Conservation (phyloP, 2,113 vertebrate genomes). For the Mirza zaza region DNA sequence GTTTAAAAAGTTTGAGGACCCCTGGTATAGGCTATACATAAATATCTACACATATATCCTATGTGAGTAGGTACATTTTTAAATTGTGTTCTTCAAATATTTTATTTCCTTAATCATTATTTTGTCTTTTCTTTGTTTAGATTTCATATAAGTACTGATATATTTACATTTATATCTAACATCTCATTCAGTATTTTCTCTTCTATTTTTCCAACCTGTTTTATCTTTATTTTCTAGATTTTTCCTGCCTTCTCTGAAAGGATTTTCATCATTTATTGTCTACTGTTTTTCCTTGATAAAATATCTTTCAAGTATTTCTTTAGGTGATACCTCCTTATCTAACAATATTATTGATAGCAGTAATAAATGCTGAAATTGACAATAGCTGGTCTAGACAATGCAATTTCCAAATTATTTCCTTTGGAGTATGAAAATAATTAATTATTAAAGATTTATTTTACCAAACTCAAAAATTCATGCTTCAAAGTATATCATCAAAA, state of each 20-base stretch:
- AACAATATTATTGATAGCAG: not conserved
- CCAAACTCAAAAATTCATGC: not conserved
- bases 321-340: not conserved
- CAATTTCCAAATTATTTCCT: not conserved
- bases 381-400: not conserved
- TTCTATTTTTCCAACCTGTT: not conserved
- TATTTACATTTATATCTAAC: no score
- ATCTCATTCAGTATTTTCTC: not conserved
- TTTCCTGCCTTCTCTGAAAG: not conserved
- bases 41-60: not conserved
- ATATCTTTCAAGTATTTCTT: not conserved
- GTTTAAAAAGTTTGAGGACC: no score
- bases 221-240: not conserved
- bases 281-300: not conserved
- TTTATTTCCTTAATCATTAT: not conserved
- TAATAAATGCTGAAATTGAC: not conserved
- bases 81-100: not conserved
- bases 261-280: not conserved
- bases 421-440: not conserved
- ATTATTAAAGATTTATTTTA: not conserved
- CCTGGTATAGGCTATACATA: not conserved
- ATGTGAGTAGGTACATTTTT: not conserved
- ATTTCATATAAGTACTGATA: not conserved
- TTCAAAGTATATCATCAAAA: not conserved
- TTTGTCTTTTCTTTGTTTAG: not conserved